phyloP scores from a whole-genome alignment of 2,797 vertebrate genomes.

The Cyprinodon diabolis region DNA sequence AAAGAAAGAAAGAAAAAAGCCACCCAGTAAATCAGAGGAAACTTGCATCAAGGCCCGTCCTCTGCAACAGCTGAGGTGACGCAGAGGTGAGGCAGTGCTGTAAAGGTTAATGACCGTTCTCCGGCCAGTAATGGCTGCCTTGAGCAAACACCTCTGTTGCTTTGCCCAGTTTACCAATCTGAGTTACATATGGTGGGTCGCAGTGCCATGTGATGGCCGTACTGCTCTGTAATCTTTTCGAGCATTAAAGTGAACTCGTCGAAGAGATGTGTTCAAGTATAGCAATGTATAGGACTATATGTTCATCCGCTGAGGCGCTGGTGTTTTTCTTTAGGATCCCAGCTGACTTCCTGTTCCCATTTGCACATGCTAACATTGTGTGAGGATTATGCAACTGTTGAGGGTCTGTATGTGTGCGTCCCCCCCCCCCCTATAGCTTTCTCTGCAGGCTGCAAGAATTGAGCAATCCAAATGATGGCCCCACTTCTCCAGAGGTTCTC shows the following conservation, averaged over 20 bases:
- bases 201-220: constrained; percentile 54
- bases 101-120: constrained; percentile 73
- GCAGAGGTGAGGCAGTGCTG: constrained; percentile 50
- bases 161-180: constrained; percentile 47
- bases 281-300: neutral
- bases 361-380: constrained; percentile 20
- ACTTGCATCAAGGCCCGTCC: constrained; percentile 25
- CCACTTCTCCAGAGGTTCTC: constrained; percentile 20
- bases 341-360: constrained; percentile 18
- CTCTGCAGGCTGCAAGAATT: constrained; percentile 41
- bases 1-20: neutral
- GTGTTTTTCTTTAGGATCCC: constrained; percentile 10
- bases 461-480: constrained; percentile 43
- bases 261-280: neutral
- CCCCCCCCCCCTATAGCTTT: constrained; percentile 38
- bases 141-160: constrained; percentile 67
- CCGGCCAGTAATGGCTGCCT: constrained; percentile 55
- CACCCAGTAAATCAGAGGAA: constrained; percentile 42
- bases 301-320: neutral
- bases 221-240: constrained; percentile 41
- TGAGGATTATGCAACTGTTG: constrained; percentile 56
- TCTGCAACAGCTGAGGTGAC: constrained; percentile 41
- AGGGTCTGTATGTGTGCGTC: constrained; percentile 29
- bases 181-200: constrained; percentile 60
- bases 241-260: constrained; percentile 18